Evolutionary conservation across 2,888 invertebrate genomes (phyloP), one percentile per base, ranked within the genome.

Genomic region (Aspidiotus rigidus): DNA sequence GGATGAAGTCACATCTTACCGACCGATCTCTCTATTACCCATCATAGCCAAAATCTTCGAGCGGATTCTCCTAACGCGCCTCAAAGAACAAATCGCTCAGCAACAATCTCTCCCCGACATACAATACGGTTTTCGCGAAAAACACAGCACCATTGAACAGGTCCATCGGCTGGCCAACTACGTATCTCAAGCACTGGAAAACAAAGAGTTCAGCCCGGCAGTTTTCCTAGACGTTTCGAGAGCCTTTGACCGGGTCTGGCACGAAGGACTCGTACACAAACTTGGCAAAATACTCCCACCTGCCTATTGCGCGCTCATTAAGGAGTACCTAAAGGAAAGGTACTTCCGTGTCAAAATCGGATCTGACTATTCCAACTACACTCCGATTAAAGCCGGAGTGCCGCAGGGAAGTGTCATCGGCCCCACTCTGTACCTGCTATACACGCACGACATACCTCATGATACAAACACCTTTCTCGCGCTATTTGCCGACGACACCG

Each of bases 211-310:
- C 16, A 42, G 62, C 16, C 13, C 44, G 16, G 44, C 62, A 16
- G 62, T 15, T n/a, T 62, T 62, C 62, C 62, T 62, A 42, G 44
- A 44, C 40, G 40, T 62, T 9, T 16, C 15, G 15, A 41, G 44
- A 62, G 62, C 62, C 7, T 62, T 62, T 16, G 62, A 62, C 39
- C 41, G 40, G 16, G 62, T 62, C 8, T 62, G 62, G 62, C 42
- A 42, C 44, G 15, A 9, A 9, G 62, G 62, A 6, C 44, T 62
- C n/a, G 15, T 62, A 44, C 16, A 44, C 44, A 62, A 62, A 62
- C 41, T 62, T 6, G 44, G 40, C 28, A 2, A 11, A 42, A 15
- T n/a, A 16, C 44, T 62, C 1, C 62, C 62, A 44, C 16, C 10
- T 39, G 42, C 28, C 10, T 62, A 42, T 15, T 42, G 8, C 16